Conservation (phyloP, 1,140 invertebrate genomes). For the Atta colombica region DNA sequence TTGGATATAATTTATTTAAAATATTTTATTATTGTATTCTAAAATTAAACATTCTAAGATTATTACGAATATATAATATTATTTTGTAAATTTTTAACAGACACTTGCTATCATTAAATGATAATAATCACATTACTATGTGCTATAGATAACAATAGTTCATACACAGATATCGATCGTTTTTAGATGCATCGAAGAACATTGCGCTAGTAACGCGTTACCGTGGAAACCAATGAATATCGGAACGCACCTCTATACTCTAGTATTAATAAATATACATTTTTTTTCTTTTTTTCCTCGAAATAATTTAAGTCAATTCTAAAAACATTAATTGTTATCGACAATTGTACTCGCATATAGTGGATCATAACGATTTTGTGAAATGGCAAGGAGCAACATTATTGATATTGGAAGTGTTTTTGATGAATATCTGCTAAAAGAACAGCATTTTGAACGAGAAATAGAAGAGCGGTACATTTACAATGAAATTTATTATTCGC, state of each 20-base stretch:
- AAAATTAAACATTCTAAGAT: constrained; percentile 5
- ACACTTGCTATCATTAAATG: constrained; percentile 6
- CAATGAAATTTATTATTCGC: constrained; percentile 3
- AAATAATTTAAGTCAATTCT: not conserved
- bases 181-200: constrained; percentile 52
- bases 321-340: constrained; percentile 19
- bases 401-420: constrained; percentile 62
- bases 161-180: constrained; percentile 58
- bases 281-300: not conserved
- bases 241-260: not conserved
- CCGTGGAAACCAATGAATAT: constrained; percentile 55
- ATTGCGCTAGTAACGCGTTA: constrained; percentile 59
- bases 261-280: not conserved
- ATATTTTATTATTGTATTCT: constrained; percentile 43
- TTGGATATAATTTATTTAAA: constrained; percentile 69
- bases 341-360: constrained; percentile 15
- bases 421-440: constrained; percentile 72
- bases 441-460: constrained; percentile 73
- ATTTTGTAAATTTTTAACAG: not conserved
- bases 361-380: constrained; percentile 35
- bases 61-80: not conserved
- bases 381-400: constrained; percentile 36
- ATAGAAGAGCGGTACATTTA: constrained; percentile 76
- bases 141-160: not conserved
- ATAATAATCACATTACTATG: not conserved